These are phyloP conservation scores for Teinopalpus imperialis DNA, from an alignment of 2,888 invertebrate species.

Conservation along the genomic window DNA sequence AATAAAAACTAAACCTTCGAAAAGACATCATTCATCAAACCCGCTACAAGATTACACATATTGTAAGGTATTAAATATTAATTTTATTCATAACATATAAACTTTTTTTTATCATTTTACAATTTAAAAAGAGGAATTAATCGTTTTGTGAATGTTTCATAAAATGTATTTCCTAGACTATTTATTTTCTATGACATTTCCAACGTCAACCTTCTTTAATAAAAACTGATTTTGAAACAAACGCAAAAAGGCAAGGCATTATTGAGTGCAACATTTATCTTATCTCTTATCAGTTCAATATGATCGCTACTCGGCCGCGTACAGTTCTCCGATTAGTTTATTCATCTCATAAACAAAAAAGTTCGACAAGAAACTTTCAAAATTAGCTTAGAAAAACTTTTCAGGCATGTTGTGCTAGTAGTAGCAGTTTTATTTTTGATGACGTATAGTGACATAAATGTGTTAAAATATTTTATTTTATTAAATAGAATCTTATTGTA, in stretches of 20 bases:
- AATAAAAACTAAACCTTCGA: too few relatives aligned
- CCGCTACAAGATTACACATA: too few relatives aligned
- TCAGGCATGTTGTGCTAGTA: conserved; percentile 43
- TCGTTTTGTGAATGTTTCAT: too few relatives aligned
- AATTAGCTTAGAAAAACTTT: conserved; percentile 26
- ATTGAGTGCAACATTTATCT: conserved; percentile 69
- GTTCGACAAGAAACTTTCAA: conserved; percentile 23
- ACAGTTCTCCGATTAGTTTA: conserved; percentile 34
- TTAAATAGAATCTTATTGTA: neutral
- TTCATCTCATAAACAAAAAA: conserved; percentile 28
- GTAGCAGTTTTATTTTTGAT: conserved; percentile 65
- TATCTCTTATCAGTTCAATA: conserved; percentile 74
- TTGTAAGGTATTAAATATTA: too few relatives aligned
- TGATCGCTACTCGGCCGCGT: conserved; percentile 57
- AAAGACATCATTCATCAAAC: too few relatives aligned
- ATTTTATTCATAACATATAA: too few relatives aligned
- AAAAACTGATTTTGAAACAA: conserved; percentile 16
- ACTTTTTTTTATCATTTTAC: too few relatives aligned
- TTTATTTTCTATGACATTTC: too few relatives aligned
- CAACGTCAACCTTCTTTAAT: neutral
- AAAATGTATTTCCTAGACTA: too few relatives aligned
- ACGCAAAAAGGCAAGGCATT: conserved; percentile 42
- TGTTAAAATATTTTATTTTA: conserved; percentile 1
- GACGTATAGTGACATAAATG: conserved; percentile 62
- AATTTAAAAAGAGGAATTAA: too few relatives aligned